Conservation (phyloP, 1,140 invertebrate genomes). For the Pissodes strobi region DNA sequence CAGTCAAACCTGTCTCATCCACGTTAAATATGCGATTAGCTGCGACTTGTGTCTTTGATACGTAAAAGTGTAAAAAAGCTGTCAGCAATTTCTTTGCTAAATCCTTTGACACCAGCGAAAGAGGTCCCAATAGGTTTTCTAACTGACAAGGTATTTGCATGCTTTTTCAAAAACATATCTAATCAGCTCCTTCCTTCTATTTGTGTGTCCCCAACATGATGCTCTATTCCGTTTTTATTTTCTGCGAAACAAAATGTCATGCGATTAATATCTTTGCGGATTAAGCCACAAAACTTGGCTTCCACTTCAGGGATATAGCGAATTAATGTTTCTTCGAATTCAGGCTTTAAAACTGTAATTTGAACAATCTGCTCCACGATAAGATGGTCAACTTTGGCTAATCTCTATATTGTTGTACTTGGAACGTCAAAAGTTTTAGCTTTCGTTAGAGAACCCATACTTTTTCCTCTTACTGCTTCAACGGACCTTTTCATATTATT, state of each 20-base stretch:
- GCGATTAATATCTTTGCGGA: background rate
- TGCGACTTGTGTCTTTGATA: background rate
- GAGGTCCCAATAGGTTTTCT: conserved; percentile 17
- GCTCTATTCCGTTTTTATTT: conserved; percentile 3
- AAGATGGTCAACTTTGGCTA: conserved; percentile 11
- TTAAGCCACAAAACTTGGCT: conserved; percentile 9
- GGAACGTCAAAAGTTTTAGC: conserved; percentile 7
- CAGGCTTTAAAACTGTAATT: too few relatives aligned
- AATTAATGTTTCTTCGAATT: background rate
- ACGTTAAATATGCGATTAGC: background rate
- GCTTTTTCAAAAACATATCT: conserved; percentile 17
- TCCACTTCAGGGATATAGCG: background rate
- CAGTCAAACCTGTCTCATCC: too few relatives aligned
- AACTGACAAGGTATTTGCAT: background rate
- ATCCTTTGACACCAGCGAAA: conserved; percentile 9
- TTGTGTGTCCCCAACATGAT: conserved; percentile 5
- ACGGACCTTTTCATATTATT: conserved; percentile 7
- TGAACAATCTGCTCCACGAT: conserved; percentile 5
- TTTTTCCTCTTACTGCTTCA: conserved; percentile 11
- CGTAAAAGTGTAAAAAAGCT: conserved; percentile 6
- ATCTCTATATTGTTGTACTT: conserved; percentile 1
- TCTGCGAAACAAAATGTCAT: background rate
- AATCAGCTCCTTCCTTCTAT: background rate
- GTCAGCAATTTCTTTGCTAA: conserved; percentile 16
- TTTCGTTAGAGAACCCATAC: conserved; percentile 1